Evolutionary conservation across 2,888 invertebrate genomes (phyloP), one percentile per base, ranked within the genome.

Genomic region (Drosophila robusta): DNA sequence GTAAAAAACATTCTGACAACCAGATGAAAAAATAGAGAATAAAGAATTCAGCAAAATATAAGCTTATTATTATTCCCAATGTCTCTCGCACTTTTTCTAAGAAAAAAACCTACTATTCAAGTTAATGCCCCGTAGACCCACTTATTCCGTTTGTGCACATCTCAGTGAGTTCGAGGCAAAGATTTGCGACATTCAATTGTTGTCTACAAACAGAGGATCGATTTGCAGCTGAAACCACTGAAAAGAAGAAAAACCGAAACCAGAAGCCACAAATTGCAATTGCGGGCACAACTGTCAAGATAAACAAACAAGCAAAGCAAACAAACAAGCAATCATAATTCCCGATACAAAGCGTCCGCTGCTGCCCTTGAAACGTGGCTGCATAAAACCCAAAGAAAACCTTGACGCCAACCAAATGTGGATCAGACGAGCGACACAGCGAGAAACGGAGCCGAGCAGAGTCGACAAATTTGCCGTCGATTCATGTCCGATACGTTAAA

Each of bases 401-500:
- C 69, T 69, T 69, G 70, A 38, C 7, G 34, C 45, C 49, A 2
- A 36, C 38, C 11, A 41, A 54, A 50, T 63, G 67, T 62, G 58
- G 67, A 67, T 46, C 78, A 58, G 52, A 41, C n/a, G 34, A 56
- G 16, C 46, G 47, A 45, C 16, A 14, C 26, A 32, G 44, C 36
- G 39, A 52, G n/a, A 41, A 44, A 45, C 16, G 14, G 34, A 38
- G 44, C 36, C 8, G 46, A 47, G 52, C 22, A 32, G 71, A 32
- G 71, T 62, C 63, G 76, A 72, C 57, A 64, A 75, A 75, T 73
- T 71, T 58, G 71, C n/a, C 49, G 66, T 57, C 57, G 57, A 71
- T 49, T 71, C 65, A 63, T 72, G 39, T 70, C 34, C 70, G 47
- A 71, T 39, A 24, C 36, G 22, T 45, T 16, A 22, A 54, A 47